Percentiles rank a stretch among this genome's conserved stretches.
phyloP scores from a whole-genome alignment of 2,113 vertebrate species.

The Vidua chalybeata region DNA sequence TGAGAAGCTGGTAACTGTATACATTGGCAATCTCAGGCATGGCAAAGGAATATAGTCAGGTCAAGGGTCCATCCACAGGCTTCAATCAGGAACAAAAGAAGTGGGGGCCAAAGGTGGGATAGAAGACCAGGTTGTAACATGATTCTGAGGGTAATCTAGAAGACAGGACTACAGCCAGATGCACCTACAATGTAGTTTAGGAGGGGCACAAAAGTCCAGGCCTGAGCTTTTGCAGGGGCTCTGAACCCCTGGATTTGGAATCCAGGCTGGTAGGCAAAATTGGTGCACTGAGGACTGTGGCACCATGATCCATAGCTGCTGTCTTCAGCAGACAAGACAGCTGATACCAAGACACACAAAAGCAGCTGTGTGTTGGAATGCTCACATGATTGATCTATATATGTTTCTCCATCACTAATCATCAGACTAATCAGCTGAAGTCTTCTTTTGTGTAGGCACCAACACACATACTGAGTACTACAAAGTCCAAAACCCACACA shows the following conservation, averaged over 20 bases:
- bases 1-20: neutral
- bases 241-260: neutral
- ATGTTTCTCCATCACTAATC: neutral
- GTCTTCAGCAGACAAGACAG: neutral
- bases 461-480: neutral
- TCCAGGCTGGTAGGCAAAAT: rapidly evolving
- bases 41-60: neutral
- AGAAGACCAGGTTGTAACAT: neutral
- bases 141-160: neutral
- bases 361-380: neutral
- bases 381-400: neutral
- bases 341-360: neutral
- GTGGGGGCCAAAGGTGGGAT: neutral
- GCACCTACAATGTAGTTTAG: neutral
- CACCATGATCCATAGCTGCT: neutral
- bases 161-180: neutral
- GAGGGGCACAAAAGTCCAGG: neutral
- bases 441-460: neutral
- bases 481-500: neutral
- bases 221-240: neutral
- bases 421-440: neutral
- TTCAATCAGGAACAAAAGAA: neutral
- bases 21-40: neutral
- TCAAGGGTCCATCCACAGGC: neutral
- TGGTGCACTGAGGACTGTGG: neutral